A percentile compares a stretch with the other conserved stretches of the same genome.
These are phyloP conservation scores for Suricata suricatta DNA, from an alignment of 2,113 vertebrate genomes.

Conservation along the genomic window DNA sequence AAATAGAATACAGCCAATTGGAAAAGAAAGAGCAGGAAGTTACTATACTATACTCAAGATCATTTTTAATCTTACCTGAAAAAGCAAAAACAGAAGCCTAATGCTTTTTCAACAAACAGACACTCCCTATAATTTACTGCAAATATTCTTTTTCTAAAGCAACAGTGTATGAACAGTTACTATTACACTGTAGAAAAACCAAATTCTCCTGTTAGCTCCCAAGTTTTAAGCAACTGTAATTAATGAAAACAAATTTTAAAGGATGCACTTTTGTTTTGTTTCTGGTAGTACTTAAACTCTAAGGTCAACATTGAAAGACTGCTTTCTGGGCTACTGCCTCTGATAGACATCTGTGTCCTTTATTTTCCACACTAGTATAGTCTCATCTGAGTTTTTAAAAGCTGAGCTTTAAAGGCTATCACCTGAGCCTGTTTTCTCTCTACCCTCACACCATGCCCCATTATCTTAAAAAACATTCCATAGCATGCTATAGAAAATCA, in stretches of 20 bases:
- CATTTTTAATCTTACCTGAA: constrained; percentile 30
- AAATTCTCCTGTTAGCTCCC: constrained; percentile 17
- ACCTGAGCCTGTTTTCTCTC: not conserved
- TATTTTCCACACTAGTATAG: constrained; percentile 60
- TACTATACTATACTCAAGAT: not conserved
- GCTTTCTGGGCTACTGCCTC: constrained; percentile 60
- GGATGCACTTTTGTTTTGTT: not conserved
- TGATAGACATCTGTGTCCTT: constrained; percentile 64
- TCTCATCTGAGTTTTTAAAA: not conserved
- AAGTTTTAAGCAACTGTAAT: constrained; percentile 51
- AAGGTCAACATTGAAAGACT: constrained; percentile 4
- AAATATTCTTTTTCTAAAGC: constrained; percentile 30
- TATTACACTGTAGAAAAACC: constrained; percentile 41
- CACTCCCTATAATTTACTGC: not conserved
- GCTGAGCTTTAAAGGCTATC: not conserved
- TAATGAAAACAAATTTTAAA: constrained; percentile 17
- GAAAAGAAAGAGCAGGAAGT: constrained; percentile 27
- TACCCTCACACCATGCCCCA: not conserved
- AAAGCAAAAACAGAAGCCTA: constrained; percentile 43
- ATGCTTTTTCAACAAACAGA: constrained; percentile 1
- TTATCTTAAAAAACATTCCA: constrained; percentile 30
- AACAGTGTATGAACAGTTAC: not conserved
- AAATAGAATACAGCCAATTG: not conserved
- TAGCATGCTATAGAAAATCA: constrained; percentile 30
- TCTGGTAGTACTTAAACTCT: not conserved